These are phyloP conservation scores for Polyergus mexicanus DNA, from an alignment of 1,140 invertebrate species.

Conservation along the genomic window DNA sequence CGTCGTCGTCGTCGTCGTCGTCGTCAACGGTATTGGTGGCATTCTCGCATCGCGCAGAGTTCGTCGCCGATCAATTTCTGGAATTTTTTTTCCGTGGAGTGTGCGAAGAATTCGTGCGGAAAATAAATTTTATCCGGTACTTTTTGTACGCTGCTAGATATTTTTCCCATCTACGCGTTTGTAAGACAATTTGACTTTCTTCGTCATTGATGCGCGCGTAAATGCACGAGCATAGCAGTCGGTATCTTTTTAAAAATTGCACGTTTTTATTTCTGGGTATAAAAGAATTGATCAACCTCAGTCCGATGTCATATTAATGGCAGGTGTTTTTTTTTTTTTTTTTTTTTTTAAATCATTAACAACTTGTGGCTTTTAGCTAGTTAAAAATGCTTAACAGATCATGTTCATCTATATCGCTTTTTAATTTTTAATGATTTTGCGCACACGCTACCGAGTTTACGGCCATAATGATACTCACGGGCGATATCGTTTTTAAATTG, in stretches of 20 bases:
- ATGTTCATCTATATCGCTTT: not conserved
- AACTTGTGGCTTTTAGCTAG: not conserved
- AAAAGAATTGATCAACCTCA: not conserved
- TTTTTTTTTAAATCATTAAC: not conserved
- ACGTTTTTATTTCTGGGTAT: not conserved
- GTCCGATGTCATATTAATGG: not conserved
- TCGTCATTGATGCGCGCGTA: not conserved
- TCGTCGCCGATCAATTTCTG: slow-evolving; percentile 64
- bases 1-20: slow-evolving; percentile 60
- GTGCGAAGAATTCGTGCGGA: slow-evolving; percentile 70
- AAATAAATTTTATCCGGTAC: slow-evolving; percentile 70
- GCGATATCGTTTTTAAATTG: slow-evolving; percentile 15
- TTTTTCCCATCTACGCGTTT: slow-evolving; percentile 23
- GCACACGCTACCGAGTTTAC: not conserved
- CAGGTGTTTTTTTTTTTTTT: too few species aligned
- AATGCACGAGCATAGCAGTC: not conserved
- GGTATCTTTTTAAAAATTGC: not conserved
- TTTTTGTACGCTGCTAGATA: not conserved
- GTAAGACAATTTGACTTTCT: slow-evolving; percentile 1
- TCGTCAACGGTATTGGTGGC: slow-evolving; percentile 18
- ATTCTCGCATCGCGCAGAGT: not conserved
- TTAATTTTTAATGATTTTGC: not conserved
- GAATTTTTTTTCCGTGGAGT: slow-evolving; percentile 62
- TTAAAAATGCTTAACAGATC: not conserved
- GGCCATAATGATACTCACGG: not conserved